Conservation (phyloP, 2,113 vertebrate genomes). For the Prolemur simus region DNA sequence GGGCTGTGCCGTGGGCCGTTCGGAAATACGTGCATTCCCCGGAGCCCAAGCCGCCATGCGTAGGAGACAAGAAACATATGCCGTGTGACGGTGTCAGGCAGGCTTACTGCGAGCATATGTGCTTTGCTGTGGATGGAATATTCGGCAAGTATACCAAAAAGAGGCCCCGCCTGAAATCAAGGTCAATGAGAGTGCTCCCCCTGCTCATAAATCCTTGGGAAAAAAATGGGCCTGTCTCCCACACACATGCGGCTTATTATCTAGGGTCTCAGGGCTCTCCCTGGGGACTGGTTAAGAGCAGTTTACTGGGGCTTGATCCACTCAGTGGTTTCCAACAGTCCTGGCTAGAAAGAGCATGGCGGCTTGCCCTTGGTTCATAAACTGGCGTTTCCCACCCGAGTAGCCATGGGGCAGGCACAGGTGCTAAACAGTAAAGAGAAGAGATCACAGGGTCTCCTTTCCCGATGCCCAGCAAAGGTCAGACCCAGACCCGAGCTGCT, state of each 20-base stretch:
- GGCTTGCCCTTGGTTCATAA: not conserved
- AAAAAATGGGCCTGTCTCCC: constrained; percentile 27
- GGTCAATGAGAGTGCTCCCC: constrained; percentile 47
- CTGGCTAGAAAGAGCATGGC: not conserved
- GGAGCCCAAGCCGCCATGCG: constrained; percentile 16
- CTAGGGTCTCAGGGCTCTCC: not conserved
- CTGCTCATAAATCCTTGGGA: constrained; percentile 72
- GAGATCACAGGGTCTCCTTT: not conserved
- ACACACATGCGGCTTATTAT: constrained; percentile 41
- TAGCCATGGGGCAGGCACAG: not conserved
- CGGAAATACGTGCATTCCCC: constrained; percentile 33
- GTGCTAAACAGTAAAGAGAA: not conserved
- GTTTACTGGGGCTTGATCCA: constrained; percentile 9
- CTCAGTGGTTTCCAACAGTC: not conserved
- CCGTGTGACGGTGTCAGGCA: not conserved
- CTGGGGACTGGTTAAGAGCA: constrained; percentile 31
- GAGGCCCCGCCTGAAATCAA: constrained; percentile 51
- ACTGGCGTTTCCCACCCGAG: not conserved
- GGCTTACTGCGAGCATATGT: constrained; percentile 39
- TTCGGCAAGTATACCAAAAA: constrained; percentile 46
- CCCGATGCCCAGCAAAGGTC: not conserved
- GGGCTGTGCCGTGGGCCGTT: constrained; percentile 50
- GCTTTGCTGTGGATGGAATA: constrained; percentile 8
- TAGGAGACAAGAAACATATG: constrained; percentile 72
- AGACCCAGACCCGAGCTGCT: not conserved